Conservation (phyloP, 2,113 vertebrate genomes). For the Coregonus clupeaformis region DNA sequence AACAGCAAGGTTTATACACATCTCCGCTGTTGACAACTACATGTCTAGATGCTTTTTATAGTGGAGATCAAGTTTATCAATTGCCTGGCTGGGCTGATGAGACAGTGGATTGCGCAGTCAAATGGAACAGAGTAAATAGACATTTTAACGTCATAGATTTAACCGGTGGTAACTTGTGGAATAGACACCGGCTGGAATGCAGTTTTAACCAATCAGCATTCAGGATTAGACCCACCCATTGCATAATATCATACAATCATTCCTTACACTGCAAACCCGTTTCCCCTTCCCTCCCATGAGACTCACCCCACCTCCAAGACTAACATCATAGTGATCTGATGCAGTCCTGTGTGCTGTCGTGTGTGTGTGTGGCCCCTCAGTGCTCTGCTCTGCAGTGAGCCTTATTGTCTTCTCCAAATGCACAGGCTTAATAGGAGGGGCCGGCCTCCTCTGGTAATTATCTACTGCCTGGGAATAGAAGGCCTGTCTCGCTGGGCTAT, state of each 20-base stretch:
- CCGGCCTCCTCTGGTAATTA: conserved; percentile 38
- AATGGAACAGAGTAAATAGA: too few species aligned
- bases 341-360: not conserved
- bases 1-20: too few species aligned
- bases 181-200: too few species aligned
- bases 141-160: too few species aligned
- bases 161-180: too few species aligned
- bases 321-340: conserved; percentile 54
- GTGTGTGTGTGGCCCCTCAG: conserved; percentile 40
- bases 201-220: too few species aligned
- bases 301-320: conserved; percentile 23
- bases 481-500: conserved; percentile 56
- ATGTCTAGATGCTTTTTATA: too few species aligned
- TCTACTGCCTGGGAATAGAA: conserved; percentile 54
- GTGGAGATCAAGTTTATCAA: too few species aligned
- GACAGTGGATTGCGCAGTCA: too few species aligned
- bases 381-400: conserved; percentile 33
- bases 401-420: conserved; percentile 50
- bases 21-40: too few species aligned
- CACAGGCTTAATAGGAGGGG: conserved; percentile 49
- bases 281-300: conserved; percentile 6
- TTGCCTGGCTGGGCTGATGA: too few species aligned
- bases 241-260: conserved; percentile 27
- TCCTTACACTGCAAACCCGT: not conserved
- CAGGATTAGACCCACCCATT: too few species aligned